Evolutionary conservation across 2,113 vertebrate species (phyloP).

Genomic region (Ornithorhynchus anatinus): DNA sequence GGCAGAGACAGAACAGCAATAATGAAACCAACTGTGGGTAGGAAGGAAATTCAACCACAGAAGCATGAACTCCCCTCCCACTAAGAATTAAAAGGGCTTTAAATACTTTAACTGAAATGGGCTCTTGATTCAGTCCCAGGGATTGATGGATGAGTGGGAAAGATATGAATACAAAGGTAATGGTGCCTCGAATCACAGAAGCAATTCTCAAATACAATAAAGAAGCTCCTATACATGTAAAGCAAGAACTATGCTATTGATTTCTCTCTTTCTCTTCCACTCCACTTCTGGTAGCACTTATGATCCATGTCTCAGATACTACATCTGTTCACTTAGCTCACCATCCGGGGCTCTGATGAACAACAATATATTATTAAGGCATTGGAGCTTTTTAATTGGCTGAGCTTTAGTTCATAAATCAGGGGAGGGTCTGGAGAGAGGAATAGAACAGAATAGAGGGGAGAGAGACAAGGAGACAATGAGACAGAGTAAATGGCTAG

Average conservation of each 20-base stretch:
- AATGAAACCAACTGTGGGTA: no score
- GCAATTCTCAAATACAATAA: conserved; percentile 55
- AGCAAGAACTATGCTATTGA: conserved; percentile 49
- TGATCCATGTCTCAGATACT: conserved; percentile 15
- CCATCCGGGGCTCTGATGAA: conserved; percentile 36
- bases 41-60: conserved; percentile 18
- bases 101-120: conserved; percentile 42
- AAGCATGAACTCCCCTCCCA: conserved; percentile 18
- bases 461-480: no score
- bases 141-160: conserved; percentile 40
- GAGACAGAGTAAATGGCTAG: no score
- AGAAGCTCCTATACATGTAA: conserved; percentile 38
- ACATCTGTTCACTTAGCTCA: conserved; percentile 9
- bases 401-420: conserved; percentile 61
- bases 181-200: conserved; percentile 56
- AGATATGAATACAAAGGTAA: conserved; percentile 52
- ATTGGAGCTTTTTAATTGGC: conserved; percentile 57
- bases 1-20: no score
- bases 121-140: not conserved
- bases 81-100: conserved; percentile 31
- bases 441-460: not conserved
- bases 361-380: conserved; percentile 56
- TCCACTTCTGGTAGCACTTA: conserved; percentile 42
- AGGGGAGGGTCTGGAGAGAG: conserved; percentile 27
- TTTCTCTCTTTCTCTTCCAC: conserved; percentile 62